These are phyloP conservation scores for Ganaspis sp. DNA, from an alignment of 1,140 invertebrate genomes.

Conservation along the genomic window DNA sequence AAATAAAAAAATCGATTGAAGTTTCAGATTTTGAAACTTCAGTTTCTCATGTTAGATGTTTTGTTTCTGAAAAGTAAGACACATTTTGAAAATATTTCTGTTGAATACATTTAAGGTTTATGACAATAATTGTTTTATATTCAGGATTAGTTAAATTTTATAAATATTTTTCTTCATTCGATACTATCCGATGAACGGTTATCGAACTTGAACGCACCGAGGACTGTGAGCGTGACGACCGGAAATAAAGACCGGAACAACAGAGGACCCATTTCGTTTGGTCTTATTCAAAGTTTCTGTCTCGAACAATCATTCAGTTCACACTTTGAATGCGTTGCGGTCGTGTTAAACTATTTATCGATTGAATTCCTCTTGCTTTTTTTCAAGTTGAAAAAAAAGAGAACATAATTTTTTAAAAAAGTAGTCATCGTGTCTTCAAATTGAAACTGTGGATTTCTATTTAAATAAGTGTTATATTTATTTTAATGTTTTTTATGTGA, in stretches of 20 bases:
- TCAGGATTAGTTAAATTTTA: not conserved
- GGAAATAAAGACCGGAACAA: slow-evolving; percentile 69
- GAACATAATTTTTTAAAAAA: not conserved
- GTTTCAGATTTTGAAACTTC: no score
- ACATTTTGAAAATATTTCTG: no score
- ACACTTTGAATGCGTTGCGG: slow-evolving; percentile 51
- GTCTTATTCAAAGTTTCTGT: slow-evolving; percentile 50
- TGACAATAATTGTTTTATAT: no score
- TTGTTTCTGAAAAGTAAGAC: no score
- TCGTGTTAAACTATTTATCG: slow-evolving; percentile 31
- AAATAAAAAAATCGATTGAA: no score
- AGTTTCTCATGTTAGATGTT: no score
- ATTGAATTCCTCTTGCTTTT: slow-evolving; percentile 19
- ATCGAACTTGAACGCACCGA: slow-evolving; percentile 59
- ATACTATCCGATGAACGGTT: slow-evolving; percentile 42
- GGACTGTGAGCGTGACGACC: slow-evolving; percentile 61
- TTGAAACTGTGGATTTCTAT: not conserved
- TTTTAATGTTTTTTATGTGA: not conserved
- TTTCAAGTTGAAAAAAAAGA: slow-evolving; percentile 17
- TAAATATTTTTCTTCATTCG: not conserved
- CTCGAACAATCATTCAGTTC: slow-evolving; percentile 63
- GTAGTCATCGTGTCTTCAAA: slow-evolving; percentile 31
- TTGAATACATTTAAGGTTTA: no score
- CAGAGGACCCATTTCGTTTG: slow-evolving; percentile 55
- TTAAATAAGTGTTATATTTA: no score